Percentiles rank a stretch among this genome's conserved stretches.
Conservation (phyloP, 37 sponge, comb jelly and placozoan species). For the Sycon ciliatum region DNA sequence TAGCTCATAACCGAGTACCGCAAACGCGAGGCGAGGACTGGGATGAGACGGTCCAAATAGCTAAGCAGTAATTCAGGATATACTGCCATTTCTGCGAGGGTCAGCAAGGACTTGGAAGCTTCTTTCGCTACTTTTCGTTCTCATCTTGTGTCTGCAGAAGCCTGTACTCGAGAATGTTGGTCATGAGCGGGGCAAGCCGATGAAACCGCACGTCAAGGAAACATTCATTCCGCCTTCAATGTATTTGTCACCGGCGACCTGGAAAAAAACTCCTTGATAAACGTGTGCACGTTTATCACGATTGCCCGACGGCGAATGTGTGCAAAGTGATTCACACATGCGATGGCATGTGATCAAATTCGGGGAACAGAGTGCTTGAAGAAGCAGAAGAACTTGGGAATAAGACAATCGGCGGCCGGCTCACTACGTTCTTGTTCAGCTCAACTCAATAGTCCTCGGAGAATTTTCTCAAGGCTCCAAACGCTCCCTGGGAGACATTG, state of each 20-base stretch:
- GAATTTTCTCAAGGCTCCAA: conserved; percentile 81
- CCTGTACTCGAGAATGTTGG: conserved; percentile 96
- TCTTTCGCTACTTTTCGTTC: conserved; percentile 86
- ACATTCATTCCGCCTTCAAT: conserved; percentile 90
- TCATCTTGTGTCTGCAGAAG: conserved; percentile 78
- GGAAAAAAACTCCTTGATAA: conserved; percentile 73
- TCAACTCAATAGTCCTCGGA: conserved; percentile 90
- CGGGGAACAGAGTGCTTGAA: conserved; percentile 58
- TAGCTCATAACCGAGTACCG: conserved; percentile 85
- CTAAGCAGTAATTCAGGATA: conserved; percentile 64
- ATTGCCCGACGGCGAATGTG: conserved; percentile 58
- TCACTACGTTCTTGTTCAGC: conserved; percentile 53
- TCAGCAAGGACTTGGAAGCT: conserved; percentile 96
- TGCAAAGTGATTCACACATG: conserved; percentile 92
- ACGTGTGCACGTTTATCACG: conserved; percentile 61
- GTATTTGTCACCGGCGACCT: conserved; percentile 67
- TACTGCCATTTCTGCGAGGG: conserved; percentile 75
- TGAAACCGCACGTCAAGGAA: conserved; percentile 78
- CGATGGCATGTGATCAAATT: conserved; percentile 83
- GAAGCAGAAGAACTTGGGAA: conserved; percentile 93
- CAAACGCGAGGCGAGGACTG: conserved; percentile 90
- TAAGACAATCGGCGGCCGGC: conserved; percentile 67
- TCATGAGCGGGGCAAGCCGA: conserved; percentile 77
- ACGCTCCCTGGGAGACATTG: conserved; percentile 70
- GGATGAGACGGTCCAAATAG: conserved; percentile 64